phyloP scores from a whole-genome alignment of 2,797 vertebrate species.

The Rallus crepitans region DNA sequence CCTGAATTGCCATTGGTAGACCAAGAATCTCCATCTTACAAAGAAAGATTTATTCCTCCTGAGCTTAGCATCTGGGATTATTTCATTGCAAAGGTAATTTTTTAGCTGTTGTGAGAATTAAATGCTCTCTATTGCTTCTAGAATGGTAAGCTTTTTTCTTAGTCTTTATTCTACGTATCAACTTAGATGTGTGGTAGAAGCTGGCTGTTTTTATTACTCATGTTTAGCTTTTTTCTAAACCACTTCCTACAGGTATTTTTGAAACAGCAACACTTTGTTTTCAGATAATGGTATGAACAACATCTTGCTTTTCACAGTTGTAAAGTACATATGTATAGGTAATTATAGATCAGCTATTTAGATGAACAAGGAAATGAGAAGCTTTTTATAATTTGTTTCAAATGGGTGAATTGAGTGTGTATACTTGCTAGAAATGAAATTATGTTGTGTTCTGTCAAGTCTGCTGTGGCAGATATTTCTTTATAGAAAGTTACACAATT shows the following conservation, averaged over 20 bases:
- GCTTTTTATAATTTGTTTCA: neutral
- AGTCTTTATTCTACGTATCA: neutral
- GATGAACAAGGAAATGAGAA: neutral
- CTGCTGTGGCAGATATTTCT: neutral
- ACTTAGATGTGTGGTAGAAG: neutral
- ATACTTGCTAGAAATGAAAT: neutral
- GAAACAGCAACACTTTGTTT: neutral
- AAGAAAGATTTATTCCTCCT: conserved; percentile 93
- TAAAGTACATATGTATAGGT: neutral
- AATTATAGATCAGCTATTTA: neutral
- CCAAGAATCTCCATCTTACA: conserved; percentile 81
- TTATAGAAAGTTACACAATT: neutral
- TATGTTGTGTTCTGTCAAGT: neutral
- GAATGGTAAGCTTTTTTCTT: neutral
- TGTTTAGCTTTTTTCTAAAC: neutral
- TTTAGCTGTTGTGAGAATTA: neutral
- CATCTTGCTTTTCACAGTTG: neutral
- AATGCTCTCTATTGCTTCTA: neutral
- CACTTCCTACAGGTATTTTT: neutral
- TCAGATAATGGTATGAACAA: neutral
- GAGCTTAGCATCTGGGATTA: conserved; percentile 99
- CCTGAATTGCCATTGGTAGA: conserved; percentile 76
- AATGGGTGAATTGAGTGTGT: neutral
- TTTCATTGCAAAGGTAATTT: conserved; percentile 93
- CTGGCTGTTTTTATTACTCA: neutral